A percentile compares a stretch with the other conserved stretches of the same genome.
phyloP scores from a whole-genome alignment of 2,888 invertebrate genomes.

The Epirrhoe tristata region DNA sequence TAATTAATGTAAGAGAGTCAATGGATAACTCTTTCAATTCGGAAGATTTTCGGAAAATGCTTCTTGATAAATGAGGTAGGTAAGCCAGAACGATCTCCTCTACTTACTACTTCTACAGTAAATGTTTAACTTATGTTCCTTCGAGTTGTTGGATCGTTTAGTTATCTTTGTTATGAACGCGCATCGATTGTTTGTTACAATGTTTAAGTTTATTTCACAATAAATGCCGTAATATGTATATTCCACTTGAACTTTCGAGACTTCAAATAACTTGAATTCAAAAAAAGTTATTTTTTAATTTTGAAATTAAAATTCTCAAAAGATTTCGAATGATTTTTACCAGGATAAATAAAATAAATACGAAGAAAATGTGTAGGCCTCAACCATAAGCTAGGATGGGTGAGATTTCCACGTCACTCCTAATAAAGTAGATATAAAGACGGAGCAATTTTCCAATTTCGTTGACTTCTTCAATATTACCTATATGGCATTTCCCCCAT shows the following conservation, averaged over 20 bases:
- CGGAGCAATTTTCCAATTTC: slow-evolving; percentile 1
- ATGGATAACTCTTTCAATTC: slow-evolving; percentile 53
- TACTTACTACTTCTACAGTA: not conserved
- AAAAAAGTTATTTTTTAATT: no score
- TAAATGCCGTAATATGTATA: no score
- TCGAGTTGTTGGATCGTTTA: not conserved
- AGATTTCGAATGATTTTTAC: no score
- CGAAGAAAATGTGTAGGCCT: not conserved
- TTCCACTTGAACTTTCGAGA: no score
- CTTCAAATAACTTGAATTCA: no score
- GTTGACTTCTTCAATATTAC: not conserved
- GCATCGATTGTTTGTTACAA: no score
- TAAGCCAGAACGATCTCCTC: slow-evolving; percentile 21
- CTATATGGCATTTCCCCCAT: not conserved
- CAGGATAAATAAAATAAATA: not conserved
- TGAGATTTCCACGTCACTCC: slow-evolving; percentile 28
- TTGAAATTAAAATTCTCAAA: no score
- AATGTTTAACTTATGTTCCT: not conserved
- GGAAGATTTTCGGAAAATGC: slow-evolving; percentile 29
- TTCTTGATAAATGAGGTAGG: slow-evolving; percentile 14
- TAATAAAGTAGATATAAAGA: slow-evolving; percentile 19
- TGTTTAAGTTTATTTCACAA: no score
- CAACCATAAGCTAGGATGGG: slow-evolving; percentile 12
- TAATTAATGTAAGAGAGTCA: slow-evolving; percentile 77
- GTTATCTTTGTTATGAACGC: not conserved